Evolutionary conservation across 2,113 vertebrate species (phyloP).

Genomic region (Ceuthmochares aereus): DNA sequence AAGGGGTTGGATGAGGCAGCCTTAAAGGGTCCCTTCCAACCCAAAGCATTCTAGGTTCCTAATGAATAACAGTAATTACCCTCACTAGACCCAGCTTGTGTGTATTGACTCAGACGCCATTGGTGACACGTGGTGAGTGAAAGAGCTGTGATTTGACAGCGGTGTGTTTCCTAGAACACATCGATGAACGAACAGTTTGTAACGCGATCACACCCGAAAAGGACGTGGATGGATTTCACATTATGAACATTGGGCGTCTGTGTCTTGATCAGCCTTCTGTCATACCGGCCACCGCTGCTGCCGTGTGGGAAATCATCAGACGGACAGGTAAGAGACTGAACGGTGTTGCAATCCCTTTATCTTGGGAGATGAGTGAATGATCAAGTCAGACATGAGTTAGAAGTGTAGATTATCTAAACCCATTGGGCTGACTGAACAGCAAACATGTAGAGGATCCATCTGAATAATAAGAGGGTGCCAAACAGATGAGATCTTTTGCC

Average conservation of each 20-base stretch:
- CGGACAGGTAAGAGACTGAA: conserved; percentile 80
- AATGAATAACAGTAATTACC: not conserved
- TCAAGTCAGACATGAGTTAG: not conserved
- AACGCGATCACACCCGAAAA: conserved; percentile 89
- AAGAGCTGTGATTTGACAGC: not conserved
- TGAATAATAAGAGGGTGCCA: not conserved
- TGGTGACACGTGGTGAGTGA: not conserved
- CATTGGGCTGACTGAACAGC: not conserved
- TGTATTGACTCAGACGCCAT: not conserved
- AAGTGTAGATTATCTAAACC: not conserved
- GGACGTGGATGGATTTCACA: conserved; percentile 94
- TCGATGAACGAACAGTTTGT: conserved; percentile 87
- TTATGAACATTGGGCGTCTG: conserved; percentile 89
- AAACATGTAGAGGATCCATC: not conserved
- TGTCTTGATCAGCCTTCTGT: conserved; percentile 90
- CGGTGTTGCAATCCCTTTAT: not conserved
- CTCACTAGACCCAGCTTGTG: accelerated
- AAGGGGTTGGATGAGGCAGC: no score
- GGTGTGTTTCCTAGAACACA: conserved; percentile 77
- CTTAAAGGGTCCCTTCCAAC: no score
- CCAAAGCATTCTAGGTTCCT: no score
- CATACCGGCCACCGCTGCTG: conserved; percentile 90
- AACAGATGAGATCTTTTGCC: not conserved
- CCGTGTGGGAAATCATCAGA: conserved; percentile 92
- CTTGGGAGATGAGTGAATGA: not conserved